A percentile compares a stretch with the other conserved stretches of the same genome.
phyloP scores from a whole-genome alignment of 1,140 invertebrate species.

The Drosophila kurseongensis region DNA sequence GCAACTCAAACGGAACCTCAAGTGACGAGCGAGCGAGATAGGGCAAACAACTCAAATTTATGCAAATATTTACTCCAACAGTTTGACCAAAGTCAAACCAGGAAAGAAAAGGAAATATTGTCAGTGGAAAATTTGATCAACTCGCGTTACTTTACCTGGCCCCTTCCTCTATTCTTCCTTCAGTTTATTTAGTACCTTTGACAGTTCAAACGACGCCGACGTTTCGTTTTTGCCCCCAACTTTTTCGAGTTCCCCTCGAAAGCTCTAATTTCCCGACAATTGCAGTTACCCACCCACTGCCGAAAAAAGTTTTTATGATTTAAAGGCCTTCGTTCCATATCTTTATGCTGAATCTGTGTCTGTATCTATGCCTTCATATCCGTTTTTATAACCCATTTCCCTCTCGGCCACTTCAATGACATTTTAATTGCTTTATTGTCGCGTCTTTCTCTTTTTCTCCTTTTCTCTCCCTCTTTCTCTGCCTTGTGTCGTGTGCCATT shows the following conservation, averaged over 20 bases:
- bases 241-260: constrained; percentile 6
- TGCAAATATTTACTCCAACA: constrained; percentile 62
- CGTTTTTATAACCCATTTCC: constrained; percentile 81
- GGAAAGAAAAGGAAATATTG: constrained; percentile 27
- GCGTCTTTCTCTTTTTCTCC: constrained; percentile 13
- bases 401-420: constrained; percentile 71
- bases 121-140: constrained; percentile 61
- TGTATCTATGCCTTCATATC: constrained; percentile 73
- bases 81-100: constrained; percentile 50
- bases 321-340: constrained; percentile 59
- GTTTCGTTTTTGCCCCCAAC: not conserved
- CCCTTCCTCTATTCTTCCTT: not conserved
- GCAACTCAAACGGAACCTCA: constrained; percentile 22
- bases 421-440: constrained; percentile 82
- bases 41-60: constrained; percentile 39
- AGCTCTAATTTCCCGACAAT: constrained; percentile 37
- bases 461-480: constrained; percentile 28
- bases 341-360: constrained; percentile 49
- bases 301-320: constrained; percentile 62
- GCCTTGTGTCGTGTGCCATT: constrained; percentile 69
- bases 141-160: constrained; percentile 1
- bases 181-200: constrained; percentile 46
- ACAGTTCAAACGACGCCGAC: constrained; percentile 42
- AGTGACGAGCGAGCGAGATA: constrained; percentile 10
- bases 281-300: constrained; percentile 26